Base-by-base conservation (phyloP, 2,797 vertebrate species). In the Lateolabrax maculatus region DNA sequence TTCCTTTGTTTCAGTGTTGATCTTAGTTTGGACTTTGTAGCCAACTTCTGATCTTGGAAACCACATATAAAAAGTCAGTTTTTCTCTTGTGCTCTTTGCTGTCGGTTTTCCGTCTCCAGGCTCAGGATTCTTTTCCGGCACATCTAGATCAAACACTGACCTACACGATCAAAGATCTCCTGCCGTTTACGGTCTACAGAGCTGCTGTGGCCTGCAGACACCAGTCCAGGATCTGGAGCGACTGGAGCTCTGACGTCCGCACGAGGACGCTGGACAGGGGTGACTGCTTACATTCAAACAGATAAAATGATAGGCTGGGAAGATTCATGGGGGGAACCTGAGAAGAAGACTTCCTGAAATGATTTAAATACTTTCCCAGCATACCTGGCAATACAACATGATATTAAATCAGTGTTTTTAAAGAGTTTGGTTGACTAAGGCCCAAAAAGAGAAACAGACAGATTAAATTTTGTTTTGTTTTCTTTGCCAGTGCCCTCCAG, bases 171-270 rank as follows among this genome's bases (percentile, higher is more conserved):
- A n/a, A 1, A 57, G 55, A 5, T 56, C 87, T 91, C 1, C 64
- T 13, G 68, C 74, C 78, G 0, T 87, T 81, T 5, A 84, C 51
- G 0, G 0, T n/a, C 15, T 89, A 87, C 81, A 70, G 37, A 39
- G 85, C 60, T 0, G 73, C 85, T 1, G 81, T 82, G 29, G 57
- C 83, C 72, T 91, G 88, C 81, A 84, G 34, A 7, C 6, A 1
- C 9, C 0, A 11, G 9, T 53, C 3, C 1, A 9, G 29, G 27
- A 1, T 75, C 56, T 67, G 80, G 82, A 90, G 87, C 49, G 16
- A 52, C 52, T 90, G 88, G 87, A 91, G 90, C 72, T 0, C 31
- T 1, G 80, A 76, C 0, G 23, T 73, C 0, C 64, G 23, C 0
- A 27, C 1, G 2, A 73, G 15, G 51, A 91, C 87, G 3, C 64